A percentile compares a stretch with the other conserved stretches of the same genome.
phyloP scores from a whole-genome alignment of 2,113 vertebrate species.

The Reinhardtius hippoglossoides region DNA sequence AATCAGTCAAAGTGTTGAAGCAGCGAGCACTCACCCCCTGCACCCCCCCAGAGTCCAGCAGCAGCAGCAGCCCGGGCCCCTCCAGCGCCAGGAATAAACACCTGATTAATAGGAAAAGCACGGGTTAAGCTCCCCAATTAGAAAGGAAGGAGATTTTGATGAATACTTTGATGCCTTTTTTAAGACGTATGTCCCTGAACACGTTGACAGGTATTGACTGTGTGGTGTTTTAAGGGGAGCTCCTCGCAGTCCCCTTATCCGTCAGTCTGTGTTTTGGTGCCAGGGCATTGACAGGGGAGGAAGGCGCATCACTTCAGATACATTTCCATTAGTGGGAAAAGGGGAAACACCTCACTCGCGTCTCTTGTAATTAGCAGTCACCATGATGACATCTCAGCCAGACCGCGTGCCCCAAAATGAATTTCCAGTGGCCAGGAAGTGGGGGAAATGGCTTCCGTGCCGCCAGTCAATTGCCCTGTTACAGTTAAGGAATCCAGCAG shows the following conservation, averaged over 20 bases:
- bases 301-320: constrained; percentile 60
- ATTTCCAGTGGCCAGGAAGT: constrained; percentile 78
- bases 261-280: constrained; percentile 59
- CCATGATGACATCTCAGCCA: constrained; percentile 66
- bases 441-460: constrained; percentile 61
- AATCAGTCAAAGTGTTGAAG: constrained; percentile 72
- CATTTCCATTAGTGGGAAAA: constrained; percentile 52
- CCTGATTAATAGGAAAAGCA: constrained; percentile 40
- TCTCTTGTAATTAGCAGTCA: constrained; percentile 78
- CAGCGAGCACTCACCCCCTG: constrained; percentile 11
- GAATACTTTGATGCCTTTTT: constrained; percentile 49
- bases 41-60: neutral
- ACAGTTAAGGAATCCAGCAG: constrained; percentile 86
- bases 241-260: constrained; percentile 44
- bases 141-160: constrained; percentile 43
- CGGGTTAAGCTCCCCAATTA: constrained; percentile 28
- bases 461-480: constrained; percentile 84
- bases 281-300: constrained; percentile 59
- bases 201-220: constrained; percentile 57
- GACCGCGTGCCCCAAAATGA: constrained; percentile 57
- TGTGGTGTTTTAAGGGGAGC: constrained; percentile 64
- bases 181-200: constrained; percentile 34
- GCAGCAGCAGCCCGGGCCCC: neutral
- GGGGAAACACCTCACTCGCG: constrained; percentile 56
- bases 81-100: neutral